These are phyloP conservation scores for Toxotes chatareus DNA, from an alignment of 2,113 vertebrate species.

Conservation along the genomic window DNA sequence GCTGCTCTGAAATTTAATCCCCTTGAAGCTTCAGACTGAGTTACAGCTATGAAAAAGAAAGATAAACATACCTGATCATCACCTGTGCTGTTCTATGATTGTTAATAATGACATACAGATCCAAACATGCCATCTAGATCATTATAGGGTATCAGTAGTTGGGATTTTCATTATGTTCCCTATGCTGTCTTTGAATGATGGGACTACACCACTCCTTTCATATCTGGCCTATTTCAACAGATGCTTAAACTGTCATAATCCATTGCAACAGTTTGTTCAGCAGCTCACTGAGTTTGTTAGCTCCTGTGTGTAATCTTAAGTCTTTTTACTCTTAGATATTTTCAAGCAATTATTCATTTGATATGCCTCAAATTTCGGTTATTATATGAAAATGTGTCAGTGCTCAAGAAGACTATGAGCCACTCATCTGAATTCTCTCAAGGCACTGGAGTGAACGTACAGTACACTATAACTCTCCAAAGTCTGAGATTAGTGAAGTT, in stretches of 20 bases:
- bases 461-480: conserved; percentile 6
- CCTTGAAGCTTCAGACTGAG: conserved; percentile 1
- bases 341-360: not conserved
- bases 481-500: conserved; percentile 34
- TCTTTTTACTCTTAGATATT: not conserved
- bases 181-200: conserved; percentile 18
- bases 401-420: not conserved
- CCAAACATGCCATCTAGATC: not conserved
- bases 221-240: conserved; percentile 53
- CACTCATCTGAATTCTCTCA: conserved; percentile 5
- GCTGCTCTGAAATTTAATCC: conserved; percentile 17
- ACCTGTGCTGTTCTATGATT: not conserved
- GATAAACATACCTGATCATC: not conserved
- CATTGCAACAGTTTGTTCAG: not conserved
- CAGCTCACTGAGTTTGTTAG: not conserved
- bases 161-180: not conserved
- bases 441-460: not conserved
- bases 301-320: not conserved
- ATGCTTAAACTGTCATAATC: conserved; percentile 57
- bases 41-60: not conserved
- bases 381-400: not conserved
- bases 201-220: conserved; percentile 28
- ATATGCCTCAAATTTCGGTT: not conserved
- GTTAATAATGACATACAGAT: not conserved
- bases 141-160: not conserved